Base-by-base conservation (phyloP, 2,797 vertebrate genomes). In the Coregonus sp. region DNA sequence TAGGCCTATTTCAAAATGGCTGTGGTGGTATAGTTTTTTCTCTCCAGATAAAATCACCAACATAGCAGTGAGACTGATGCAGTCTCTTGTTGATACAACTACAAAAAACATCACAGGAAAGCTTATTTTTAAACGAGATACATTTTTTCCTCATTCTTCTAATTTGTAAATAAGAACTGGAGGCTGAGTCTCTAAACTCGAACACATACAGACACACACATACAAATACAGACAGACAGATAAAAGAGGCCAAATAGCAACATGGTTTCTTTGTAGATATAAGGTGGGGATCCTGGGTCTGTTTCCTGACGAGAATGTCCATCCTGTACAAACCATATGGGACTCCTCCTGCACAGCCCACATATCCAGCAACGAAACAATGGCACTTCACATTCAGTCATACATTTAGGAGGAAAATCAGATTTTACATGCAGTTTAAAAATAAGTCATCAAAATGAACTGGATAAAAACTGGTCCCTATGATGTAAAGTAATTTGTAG, bases 91-190 rank as follows among this genome's bases (percentile, higher is more conserved):
- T 72, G 40, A 47, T 47, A 3, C 0, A 70, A 47, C 71, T n/a
- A 84, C 33, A 80, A 70, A 77, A 74, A 88, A 87, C 78, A 73
- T 70, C 77, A 81, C 86, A 87, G 82, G 78, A 84, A 85, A 88
- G 88, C 81, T 84, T 82, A 86, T 89, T 81, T 82, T 82, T 75
- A 78, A 82, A 47, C 2, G 2, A 47, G 0, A 47, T 25, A 25
- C 2, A 1, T 76, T 73, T 81, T 82, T 80, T 87, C 81, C 74
- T 73, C n/a, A 56, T 80, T 73, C 15, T 63, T 74, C 72, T 81
- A 70, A 47, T 86, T 74, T 89, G 77, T 88, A 90, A 86, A 91
- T 47, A 47, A 78, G 80, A 63, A 80, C 77, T 29, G 18, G 77
- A 84, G 54, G 52, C 61, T 61, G 40, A 73, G 66, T 86, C 74